Percentiles rank a stretch among this genome's conserved stretches.
Conservation (phyloP, 1,140 invertebrate genomes). For the Cepaea nemoralis region DNA sequence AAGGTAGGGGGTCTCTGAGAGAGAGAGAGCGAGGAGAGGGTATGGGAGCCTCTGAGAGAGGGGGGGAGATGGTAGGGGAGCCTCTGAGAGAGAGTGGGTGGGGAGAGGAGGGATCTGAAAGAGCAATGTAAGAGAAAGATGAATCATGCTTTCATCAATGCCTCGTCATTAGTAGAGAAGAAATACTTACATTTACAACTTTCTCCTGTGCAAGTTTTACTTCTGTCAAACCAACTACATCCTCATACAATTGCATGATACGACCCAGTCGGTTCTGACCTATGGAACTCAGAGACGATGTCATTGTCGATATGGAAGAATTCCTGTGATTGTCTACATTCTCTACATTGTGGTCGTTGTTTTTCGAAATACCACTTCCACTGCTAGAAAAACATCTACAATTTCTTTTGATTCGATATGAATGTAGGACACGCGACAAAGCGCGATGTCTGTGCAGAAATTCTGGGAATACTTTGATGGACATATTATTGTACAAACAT, state of each 20-base stretch:
- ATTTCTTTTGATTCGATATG: neutral
- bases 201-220: slow-evolving; percentile 71
- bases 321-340: too few species aligned
- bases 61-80: too few species aligned
- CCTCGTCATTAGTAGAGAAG: neutral
- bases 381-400: neutral
- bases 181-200: slow-evolving; percentile 68
- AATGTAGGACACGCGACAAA: neutral
- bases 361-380: neutral
- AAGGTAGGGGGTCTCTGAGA: too few species aligned
- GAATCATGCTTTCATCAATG: too few species aligned
- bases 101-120: too few species aligned
- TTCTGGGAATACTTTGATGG: neutral
- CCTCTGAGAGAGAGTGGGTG: too few species aligned
- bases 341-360: neutral
- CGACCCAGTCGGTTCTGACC: slow-evolving; percentile 39
- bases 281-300: neutral
- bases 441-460: neutral
- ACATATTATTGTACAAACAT: neutral
- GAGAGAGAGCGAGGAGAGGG: too few species aligned
- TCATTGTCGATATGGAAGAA: neutral
- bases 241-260: slow-evolving; percentile 72
- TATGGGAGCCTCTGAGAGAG: too few species aligned
- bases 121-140: too few species aligned
- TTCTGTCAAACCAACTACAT: slow-evolving; percentile 72